Conservation (phyloP, 23 tunicate genomes). For the Phallusia fumigata region DNA sequence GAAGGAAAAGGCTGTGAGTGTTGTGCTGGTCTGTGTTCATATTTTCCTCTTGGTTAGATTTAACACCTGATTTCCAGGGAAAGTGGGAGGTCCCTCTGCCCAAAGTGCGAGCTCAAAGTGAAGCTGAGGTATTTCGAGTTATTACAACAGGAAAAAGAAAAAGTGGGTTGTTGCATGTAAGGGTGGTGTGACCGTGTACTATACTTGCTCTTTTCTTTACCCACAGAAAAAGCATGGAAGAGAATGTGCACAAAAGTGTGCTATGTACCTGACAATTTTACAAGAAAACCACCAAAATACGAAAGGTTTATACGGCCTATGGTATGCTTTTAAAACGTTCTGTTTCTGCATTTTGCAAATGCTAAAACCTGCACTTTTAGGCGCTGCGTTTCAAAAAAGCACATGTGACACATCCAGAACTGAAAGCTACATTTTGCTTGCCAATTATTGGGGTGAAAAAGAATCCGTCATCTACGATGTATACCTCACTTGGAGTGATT, state of each 20-base stretch:
- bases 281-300: constrained; percentile 92
- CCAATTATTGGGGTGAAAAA: constrained; percentile 95
- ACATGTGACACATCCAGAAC: constrained; percentile 95
- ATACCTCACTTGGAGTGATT: constrained; percentile 90
- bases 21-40: neutral
- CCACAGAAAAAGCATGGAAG: constrained; percentile 93
- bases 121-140: constrained; percentile 95
- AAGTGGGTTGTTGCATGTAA: constrained; percentile 31
- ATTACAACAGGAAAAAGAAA: constrained; percentile 91
- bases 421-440: constrained; percentile 91
- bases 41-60: neutral
- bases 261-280: constrained; percentile 88
- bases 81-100: constrained; percentile 93
- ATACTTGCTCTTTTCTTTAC: neutral
- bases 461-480: constrained; percentile 94
- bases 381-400: constrained; percentile 95
- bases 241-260: constrained; percentile 89
- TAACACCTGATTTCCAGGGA: constrained; percentile 34
- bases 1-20: constrained; percentile 92
- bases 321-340: constrained; percentile 30
- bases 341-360: neutral
- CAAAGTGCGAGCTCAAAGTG: constrained; percentile 93
- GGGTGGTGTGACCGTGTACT: neutral
- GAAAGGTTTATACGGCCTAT: constrained; percentile 95
- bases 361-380: constrained; percentile 4